A percentile compares a stretch with the other conserved stretches of the same genome.
Evolutionary conservation across 2,888 invertebrate species (phyloP).

Genomic region (Ischnura elegans): DNA sequence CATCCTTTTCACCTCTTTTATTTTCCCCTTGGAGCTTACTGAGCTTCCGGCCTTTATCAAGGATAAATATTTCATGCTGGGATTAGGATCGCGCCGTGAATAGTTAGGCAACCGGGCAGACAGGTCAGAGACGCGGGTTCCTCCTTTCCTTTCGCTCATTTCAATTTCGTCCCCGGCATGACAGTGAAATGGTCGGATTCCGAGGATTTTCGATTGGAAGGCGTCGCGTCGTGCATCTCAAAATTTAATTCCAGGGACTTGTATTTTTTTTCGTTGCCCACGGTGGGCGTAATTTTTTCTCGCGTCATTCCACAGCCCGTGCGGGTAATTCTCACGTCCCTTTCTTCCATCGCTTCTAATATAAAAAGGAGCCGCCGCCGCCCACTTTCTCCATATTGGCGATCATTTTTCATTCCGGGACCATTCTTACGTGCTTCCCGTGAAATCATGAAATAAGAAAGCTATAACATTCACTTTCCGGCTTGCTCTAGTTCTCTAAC

Average conservation of each 20-base stretch:
- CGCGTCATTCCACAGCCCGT: background rate
- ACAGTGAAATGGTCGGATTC: background rate
- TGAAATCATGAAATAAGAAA: background rate
- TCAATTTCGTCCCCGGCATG: background rate
- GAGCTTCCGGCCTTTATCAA: too few relatives aligned
- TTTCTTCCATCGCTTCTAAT: background rate
- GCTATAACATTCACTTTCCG: background rate
- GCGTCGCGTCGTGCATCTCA: slow-evolving; percentile 6
- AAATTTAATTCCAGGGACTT: slow-evolving; percentile 13
- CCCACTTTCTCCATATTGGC: background rate
- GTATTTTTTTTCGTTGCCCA: background rate
- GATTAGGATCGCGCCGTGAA: too few relatives aligned
- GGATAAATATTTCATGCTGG: too few relatives aligned
- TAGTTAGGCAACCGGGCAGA: too few relatives aligned
- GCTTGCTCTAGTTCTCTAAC: background rate
- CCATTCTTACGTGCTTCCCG: background rate
- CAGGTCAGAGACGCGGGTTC: too few relatives aligned
- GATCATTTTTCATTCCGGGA: slow-evolving; percentile 7
- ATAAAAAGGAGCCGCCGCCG: background rate
- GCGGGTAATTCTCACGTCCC: slow-evolving; percentile 20
- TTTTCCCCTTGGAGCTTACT: too few relatives aligned
- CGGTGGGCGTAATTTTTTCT: background rate
- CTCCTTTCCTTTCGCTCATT: background rate
- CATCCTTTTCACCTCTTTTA: too few relatives aligned
- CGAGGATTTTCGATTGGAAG: background rate